These are phyloP conservation scores for Taenioides sp. DNA, from an alignment of 2,797 vertebrate species.

Conservation along the genomic window DNA sequence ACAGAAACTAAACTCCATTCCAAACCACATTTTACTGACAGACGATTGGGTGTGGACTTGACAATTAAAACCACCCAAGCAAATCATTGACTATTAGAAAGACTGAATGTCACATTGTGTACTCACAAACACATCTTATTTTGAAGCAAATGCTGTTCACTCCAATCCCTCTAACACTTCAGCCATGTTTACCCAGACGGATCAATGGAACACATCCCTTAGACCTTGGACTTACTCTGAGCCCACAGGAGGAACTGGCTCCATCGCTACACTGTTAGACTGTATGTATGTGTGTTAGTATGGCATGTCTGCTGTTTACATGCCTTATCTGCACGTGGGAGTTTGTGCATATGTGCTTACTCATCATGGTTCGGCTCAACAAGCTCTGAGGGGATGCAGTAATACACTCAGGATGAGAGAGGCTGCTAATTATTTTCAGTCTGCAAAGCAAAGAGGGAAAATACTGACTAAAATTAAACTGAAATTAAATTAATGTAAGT, in stretches of 20 bases:
- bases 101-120: neutral
- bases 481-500: neutral
- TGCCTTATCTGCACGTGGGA: constrained; percentile 5
- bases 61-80: too few relatives aligned
- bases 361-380: constrained; percentile 13
- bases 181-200: constrained; percentile 46
- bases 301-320: constrained; percentile 11
- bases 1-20: too few relatives aligned
- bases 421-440: constrained; percentile 5
- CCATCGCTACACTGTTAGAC: constrained; percentile 3
- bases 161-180: constrained; percentile 21
- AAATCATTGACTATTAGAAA: neutral
- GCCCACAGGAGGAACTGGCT: constrained; percentile 21
- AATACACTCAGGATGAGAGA: constrained; percentile 1
- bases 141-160: constrained; percentile 34
- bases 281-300: constrained; percentile 19
- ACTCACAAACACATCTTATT: constrained; percentile 15
- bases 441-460: neutral
- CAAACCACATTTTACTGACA: too few relatives aligned
- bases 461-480: neutral
- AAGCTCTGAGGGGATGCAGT: neutral
- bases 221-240: constrained; percentile 44
- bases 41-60: too few relatives aligned
- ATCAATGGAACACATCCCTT: constrained; percentile 52
- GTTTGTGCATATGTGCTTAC: constrained; percentile 13